Evolutionary conservation across 2,888 invertebrate species (phyloP), one percentile per base, ranked within the genome.

Genomic region (Stenodera caucasica): DNA sequence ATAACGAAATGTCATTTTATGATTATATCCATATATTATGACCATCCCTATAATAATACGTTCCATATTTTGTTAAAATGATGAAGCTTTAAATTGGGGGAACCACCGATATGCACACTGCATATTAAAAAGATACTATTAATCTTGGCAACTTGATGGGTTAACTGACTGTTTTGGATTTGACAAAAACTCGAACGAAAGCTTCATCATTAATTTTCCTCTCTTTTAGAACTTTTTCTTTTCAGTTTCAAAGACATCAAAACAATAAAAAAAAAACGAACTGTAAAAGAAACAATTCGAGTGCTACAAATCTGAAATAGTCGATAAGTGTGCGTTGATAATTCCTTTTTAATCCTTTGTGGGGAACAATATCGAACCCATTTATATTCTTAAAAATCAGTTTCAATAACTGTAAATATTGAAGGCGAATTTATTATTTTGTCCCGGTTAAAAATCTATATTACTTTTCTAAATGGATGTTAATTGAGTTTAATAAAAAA

Each of bases 401-500:
- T 21, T 18, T 37, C 37, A 37, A 37, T n/a, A n/a, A n/a, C n/a
- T n/a, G n/a, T n/a, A n/a, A n/a, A 52, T 55, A 55, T 59, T 21
- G 14, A 11, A 37, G 60, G 6, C 21, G 29, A 23, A 40, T 63
- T 64, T 61, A 60, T 58, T 61, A 57, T 57, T 49, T 57, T 60
- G 65, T 64, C 61, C 64, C 61, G 56, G n/a, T n/a, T 58, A 63
- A 68, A 70, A 72, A 70, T 68, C 67, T 65, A 65, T 66, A 70
- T 68, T 67, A 62, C 65, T 64, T 59, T 57, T 64, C 62, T 68
- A 70, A 72, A 72, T 68, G 67, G 65, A 68, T 61, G 67, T 70
- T 73, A 73, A 73, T 73, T 71, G 71, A 70, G 65, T 71, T 71
- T 67, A 65, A 68, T 70, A 70, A n/a, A n/a, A n/a, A 72, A 73